Conservation (phyloP, 2,797 vertebrate genomes). For the Pogonophryne albipinna region DNA sequence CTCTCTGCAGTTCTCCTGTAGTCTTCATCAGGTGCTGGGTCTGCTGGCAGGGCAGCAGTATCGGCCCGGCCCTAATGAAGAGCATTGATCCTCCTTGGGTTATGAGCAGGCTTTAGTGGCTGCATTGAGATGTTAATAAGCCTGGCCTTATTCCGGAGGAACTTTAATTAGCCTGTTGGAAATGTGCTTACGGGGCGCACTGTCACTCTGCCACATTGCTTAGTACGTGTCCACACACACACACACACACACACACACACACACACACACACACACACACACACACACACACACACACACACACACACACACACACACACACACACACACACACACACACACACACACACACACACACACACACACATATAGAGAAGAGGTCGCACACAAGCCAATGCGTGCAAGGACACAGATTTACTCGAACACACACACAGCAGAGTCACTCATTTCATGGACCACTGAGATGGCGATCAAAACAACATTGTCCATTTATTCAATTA, state of each 20-base stretch:
- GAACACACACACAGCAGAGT: slow-evolving; percentile 29
- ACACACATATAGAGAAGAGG: no score
- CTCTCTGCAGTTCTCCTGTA: slow-evolving; percentile 39
- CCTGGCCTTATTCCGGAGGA: slow-evolving; percentile 80
- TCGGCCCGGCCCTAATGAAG: slow-evolving; percentile 78
- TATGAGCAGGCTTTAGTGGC: slow-evolving; percentile 81
- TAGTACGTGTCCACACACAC: slow-evolving; percentile 35
- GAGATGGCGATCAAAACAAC: slow-evolving; percentile 77
- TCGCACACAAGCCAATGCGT: no score
- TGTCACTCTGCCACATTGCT: slow-evolving; percentile 78
- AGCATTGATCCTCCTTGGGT: slow-evolving; percentile 85
- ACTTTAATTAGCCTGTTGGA: slow-evolving; percentile 87
- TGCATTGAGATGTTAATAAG: slow-evolving; percentile 84
- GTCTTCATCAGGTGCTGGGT: slow-evolving; percentile 51
- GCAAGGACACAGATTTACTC: no score
- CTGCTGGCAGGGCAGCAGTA: slow-evolving; percentile 70
- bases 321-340: no score
- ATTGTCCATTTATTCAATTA: slow-evolving; percentile 78
- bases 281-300: slow-evolving; percentile 38
- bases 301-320: background rate
- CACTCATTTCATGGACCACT: slow-evolving; percentile 81
- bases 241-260: slow-evolving; percentile 38
- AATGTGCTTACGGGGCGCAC: slow-evolving; percentile 85
- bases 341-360: no score
- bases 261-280: slow-evolving; percentile 40